These are phyloP conservation scores for Pelecanoides urinatrix DNA, from an alignment of 2,113 vertebrate genomes.

Conservation along the genomic window DNA sequence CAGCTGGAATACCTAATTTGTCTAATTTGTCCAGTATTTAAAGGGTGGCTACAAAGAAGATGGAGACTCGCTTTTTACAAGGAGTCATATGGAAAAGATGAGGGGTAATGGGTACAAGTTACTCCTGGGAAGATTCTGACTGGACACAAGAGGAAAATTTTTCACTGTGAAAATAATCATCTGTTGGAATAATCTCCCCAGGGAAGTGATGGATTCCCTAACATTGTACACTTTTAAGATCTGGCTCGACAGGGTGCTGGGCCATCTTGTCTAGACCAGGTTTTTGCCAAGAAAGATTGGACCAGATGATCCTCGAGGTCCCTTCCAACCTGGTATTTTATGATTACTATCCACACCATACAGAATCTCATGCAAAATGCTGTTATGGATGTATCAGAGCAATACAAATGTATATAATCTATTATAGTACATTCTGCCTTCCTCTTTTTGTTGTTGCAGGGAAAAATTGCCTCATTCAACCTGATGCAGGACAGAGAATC, in stretches of 20 bases:
- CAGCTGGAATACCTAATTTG: slow-evolving; percentile 46
- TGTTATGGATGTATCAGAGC: neutral
- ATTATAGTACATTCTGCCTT: neutral
- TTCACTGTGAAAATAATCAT: neutral
- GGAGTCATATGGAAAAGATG: neutral
- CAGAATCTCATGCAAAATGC: neutral
- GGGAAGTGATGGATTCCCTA: neutral
- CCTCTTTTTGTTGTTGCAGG: rapidly evolving
- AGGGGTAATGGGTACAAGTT: neutral
- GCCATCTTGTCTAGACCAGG: neutral
- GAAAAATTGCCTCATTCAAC: neutral
- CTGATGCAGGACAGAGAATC: neutral
- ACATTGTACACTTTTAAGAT: neutral
- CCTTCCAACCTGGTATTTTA: neutral
- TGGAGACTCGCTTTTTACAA: neutral
- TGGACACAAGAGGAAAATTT: neutral
- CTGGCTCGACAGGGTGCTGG: neutral
- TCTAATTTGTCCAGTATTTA: neutral
- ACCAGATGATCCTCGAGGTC: neutral
- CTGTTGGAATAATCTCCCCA: neutral
- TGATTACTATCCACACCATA: neutral
- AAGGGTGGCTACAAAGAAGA: neutral
- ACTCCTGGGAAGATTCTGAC: neutral
- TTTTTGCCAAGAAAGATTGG: neutral
- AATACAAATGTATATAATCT: neutral